Base-by-base conservation (phyloP, 2,113 vertebrate genomes). In the Pteruthius melanotis region DNA sequence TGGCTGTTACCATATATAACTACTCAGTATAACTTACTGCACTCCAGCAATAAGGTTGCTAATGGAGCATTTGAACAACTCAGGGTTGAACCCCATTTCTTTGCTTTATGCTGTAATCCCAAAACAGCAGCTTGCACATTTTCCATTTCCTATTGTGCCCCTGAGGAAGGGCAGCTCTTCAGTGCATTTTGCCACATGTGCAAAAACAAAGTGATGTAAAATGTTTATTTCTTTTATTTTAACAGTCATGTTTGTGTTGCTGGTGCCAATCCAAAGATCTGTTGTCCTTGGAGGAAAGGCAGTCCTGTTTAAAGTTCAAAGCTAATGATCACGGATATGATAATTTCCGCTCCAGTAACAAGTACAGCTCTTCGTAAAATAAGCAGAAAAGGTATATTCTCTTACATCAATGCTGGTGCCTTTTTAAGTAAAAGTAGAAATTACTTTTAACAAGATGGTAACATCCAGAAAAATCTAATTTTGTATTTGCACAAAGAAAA, bases 261-360 rank as follows among this genome's bases (percentile, higher is more conserved):
- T 97, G 98, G 98, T 98, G 98, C 97, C 97, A 98, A 66, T 98
- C 98, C 95, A 97, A 98, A 97, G 98, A 98, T 95, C 97, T 98
- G 64, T 94, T 98, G 95, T 95, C 98, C 94, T 94, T 97, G 95
- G 99, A 99, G 90, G 98, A 99, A 95, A 98, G 97, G 91, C 98
- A 98, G 89, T 98, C 98, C 45, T 99, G 99, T 95, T 97, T 99
- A 96, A 99, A 99, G 98, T 99, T 99, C 97, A 99, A 98, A 98
- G 98, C 97, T 94, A 98, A 98, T 64, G 98, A 99, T 94, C 98
- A 98, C 13, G 98, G 97, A 98, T 98, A 99, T 97, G 99, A 98
- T 98, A 98, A 98, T 98, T 99, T 99, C 96, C 98, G 98, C 49
- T 97, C 98, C 97, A 99, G 98, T 97, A 99, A 99, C 98, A 99